These are phyloP conservation scores for Mesaphorura yosii DNA, from an alignment of 1,140 invertebrate species.

Conservation along the genomic window DNA sequence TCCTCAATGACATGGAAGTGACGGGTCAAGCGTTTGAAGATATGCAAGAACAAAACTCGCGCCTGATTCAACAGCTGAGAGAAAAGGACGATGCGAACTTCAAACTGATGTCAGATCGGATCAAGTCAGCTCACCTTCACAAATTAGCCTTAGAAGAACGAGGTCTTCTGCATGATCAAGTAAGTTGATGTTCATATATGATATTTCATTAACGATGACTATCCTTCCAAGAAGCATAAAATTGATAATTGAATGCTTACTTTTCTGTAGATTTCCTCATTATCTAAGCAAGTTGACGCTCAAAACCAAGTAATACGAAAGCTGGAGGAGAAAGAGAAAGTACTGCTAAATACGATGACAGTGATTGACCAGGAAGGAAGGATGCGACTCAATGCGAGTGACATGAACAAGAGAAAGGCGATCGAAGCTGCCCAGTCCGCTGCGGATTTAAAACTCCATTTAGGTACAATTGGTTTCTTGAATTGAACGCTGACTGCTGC, in stretches of 20 bases:
- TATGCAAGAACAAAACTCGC: constrained; percentile 97
- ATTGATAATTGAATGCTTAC: no score
- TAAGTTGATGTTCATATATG: constrained; percentile 33
- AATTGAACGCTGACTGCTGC: neutral
- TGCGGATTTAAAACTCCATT: constrained; percentile 90
- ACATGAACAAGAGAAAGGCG: constrained; percentile 94
- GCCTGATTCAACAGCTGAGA: constrained; percentile 85
- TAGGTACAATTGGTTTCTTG: constrained; percentile 58
- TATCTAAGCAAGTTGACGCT: constrained; percentile 86
- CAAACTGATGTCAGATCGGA: constrained; percentile 95
- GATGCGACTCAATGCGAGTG: constrained; percentile 83
- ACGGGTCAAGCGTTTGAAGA: constrained; percentile 98
- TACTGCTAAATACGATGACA: constrained; percentile 80
- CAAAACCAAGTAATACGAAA: constrained; percentile 89
- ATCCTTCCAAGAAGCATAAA: neutral
- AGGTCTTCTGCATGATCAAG: constrained; percentile 76
- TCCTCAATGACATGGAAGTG: constrained; percentile 97
- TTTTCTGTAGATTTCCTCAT: constrained; percentile 52
- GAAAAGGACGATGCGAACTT: constrained; percentile 99
- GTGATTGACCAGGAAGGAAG: constrained; percentile 90
- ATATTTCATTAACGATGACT: neutral
- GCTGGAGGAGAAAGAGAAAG: constrained; percentile 91
- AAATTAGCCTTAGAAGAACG: constrained; percentile 90
- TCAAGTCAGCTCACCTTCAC: constrained; percentile 92
- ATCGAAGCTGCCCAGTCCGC: constrained; percentile 87